Conservation (phyloP, 1,140 invertebrate genomes). For the Aphidius ervi region DNA sequence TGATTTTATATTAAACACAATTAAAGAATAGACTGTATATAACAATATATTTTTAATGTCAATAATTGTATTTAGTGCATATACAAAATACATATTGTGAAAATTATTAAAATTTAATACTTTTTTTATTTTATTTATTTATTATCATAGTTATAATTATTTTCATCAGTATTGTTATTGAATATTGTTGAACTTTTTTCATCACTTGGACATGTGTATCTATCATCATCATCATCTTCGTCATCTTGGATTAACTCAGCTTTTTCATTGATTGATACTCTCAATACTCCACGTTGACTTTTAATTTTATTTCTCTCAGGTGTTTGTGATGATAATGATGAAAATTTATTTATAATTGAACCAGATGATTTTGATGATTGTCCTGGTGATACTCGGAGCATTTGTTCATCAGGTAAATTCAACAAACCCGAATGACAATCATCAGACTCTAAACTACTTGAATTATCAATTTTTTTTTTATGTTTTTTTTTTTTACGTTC, state of each 20-base stretch:
- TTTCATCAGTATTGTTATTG: neutral
- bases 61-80: too few relatives aligned
- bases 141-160: too few relatives aligned
- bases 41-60: too few relatives aligned
- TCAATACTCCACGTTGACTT: slow-evolving; percentile 41
- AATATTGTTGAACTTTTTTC: neutral
- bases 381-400: slow-evolving; percentile 31
- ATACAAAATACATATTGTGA: too few relatives aligned
- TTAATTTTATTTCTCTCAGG: slow-evolving; percentile 38
- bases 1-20: too few relatives aligned
- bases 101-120: too few relatives aligned
- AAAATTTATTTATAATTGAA: slow-evolving; percentile 31
- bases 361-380: slow-evolving; percentile 31
- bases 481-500: slow-evolving; percentile 27
- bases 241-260: slow-evolving; percentile 52
- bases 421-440: slow-evolving; percentile 33
- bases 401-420: slow-evolving; percentile 43
- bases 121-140: neutral
- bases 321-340: slow-evolving; percentile 18
- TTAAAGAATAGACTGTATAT: too few relatives aligned
- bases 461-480: slow-evolving; percentile 30
- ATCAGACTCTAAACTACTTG: slow-evolving; percentile 40
- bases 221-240: slow-evolving; percentile 12
- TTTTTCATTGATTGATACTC: slow-evolving; percentile 57
- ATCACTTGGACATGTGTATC: too few relatives aligned